phyloP scores from a whole-genome alignment of 2,113 vertebrate species.

The Isurus oxyrinchus region DNA sequence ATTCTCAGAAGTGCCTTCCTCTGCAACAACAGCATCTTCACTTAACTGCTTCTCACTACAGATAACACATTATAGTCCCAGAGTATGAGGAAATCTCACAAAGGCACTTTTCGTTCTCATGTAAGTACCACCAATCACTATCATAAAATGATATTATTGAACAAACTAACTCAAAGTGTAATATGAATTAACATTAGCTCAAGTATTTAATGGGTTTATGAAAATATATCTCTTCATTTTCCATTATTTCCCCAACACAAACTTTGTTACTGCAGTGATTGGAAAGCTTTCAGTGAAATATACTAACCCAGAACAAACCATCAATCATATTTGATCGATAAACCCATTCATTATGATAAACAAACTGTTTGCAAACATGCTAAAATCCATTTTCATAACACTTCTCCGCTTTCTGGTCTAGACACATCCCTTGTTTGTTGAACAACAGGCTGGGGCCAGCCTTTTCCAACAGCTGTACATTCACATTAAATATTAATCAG shows the following conservation, averaged over 20 bases:
- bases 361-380: constrained; percentile 41
- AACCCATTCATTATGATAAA: constrained; percentile 38
- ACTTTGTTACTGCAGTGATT: background rate
- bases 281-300: background rate
- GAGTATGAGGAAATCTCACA: background rate
- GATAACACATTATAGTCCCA: background rate
- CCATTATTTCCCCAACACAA: background rate
- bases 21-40: background rate
- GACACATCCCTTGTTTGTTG: constrained; percentile 42
- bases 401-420: constrained; percentile 39
- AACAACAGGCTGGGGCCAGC: constrained; percentile 42
- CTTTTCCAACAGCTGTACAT: constrained; percentile 44
- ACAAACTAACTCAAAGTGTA: background rate
- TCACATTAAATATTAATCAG: constrained; percentile 49
- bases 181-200: background rate
- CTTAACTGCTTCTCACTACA: background rate
- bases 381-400: constrained; percentile 43
- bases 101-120: too few species aligned
- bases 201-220: background rate
- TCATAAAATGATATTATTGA: background rate
- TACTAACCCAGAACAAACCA: background rate
- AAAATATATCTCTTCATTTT: background rate
- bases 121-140: background rate
- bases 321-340: background rate
- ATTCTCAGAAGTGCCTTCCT: background rate